Conservation (phyloP, 2,797 vertebrate species). For the Enteromius thamalakanensis region DNA sequence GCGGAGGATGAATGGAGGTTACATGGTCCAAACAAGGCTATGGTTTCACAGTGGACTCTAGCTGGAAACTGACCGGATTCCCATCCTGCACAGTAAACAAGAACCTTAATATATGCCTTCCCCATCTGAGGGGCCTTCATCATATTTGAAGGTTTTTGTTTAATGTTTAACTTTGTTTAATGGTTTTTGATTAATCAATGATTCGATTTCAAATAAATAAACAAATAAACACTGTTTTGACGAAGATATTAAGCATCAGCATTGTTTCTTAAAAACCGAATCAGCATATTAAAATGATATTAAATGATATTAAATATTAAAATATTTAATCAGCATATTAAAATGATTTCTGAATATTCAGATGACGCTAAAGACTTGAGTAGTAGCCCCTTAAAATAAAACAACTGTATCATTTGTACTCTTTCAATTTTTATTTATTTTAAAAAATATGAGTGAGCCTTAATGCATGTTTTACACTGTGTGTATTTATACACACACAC, state of each 20-base stretch:
- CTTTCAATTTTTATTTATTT: too few relatives aligned
- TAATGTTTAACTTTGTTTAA: not conserved
- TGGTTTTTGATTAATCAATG: too few relatives aligned
- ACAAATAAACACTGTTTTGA: too few relatives aligned
- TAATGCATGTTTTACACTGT: too few relatives aligned
- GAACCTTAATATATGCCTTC: not conserved
- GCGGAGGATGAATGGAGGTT: slow-evolving; percentile 32
- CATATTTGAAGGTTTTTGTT: not conserved
- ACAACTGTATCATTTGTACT: too few relatives aligned
- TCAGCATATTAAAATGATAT: not conserved
- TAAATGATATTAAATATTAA: too few relatives aligned
- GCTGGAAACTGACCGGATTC: not conserved
- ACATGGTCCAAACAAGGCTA: slow-evolving; percentile 34
- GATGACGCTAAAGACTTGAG: not conserved
- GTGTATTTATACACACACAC: too few relatives aligned
- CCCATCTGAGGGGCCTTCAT: not conserved
- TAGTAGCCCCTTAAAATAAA: not conserved
- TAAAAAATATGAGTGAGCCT: too few relatives aligned
- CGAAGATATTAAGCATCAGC: too few relatives aligned
- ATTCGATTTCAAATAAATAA: too few relatives aligned
- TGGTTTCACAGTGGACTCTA: not conserved
- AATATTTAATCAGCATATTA: not conserved
- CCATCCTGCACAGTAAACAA: not conserved
- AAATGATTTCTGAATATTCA: not conserved
- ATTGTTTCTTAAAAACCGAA: not conserved